Evolutionary conservation across 2,888 invertebrate species (phyloP).

Genomic region (Hypselothyrea guttata): DNA sequence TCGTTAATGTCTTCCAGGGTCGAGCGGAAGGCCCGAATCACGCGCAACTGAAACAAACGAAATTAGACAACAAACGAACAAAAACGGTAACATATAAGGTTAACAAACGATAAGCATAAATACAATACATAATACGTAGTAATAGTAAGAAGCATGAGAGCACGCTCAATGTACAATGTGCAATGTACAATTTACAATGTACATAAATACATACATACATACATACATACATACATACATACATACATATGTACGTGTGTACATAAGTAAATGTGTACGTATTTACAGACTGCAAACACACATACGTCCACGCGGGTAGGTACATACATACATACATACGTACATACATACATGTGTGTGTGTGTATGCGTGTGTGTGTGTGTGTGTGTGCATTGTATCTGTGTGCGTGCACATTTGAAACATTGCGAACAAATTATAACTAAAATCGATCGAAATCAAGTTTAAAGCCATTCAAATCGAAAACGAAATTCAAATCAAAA

Average conservation of each 20-base stretch:
- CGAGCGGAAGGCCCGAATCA: constrained; percentile 99
- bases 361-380: constrained; percentile 1
- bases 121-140: no score
- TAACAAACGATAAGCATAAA: constrained; percentile 47
- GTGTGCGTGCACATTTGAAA: not conserved
- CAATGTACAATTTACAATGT: no score
- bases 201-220: constrained; percentile 8
- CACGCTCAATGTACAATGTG: not conserved
- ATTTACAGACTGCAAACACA: no score
- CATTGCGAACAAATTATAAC: not conserved
- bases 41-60: constrained; percentile 96
- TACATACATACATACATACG: not conserved
- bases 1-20: constrained; percentile 99
- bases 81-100: constrained; percentile 66
- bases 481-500: no score
- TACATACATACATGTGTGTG: no score
- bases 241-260: no score
- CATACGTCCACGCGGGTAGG: no score
- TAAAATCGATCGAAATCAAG: constrained; percentile 6
- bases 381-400: not conserved
- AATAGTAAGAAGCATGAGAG: constrained; percentile 1
- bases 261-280: no score
- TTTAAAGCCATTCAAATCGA: constrained; percentile 10
- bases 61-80: constrained; percentile 81
- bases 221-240: constrained; percentile 1